These are phyloP conservation scores for Trachops cirrhosus DNA, from an alignment of 2,797 vertebrate species.

Conservation along the genomic window DNA sequence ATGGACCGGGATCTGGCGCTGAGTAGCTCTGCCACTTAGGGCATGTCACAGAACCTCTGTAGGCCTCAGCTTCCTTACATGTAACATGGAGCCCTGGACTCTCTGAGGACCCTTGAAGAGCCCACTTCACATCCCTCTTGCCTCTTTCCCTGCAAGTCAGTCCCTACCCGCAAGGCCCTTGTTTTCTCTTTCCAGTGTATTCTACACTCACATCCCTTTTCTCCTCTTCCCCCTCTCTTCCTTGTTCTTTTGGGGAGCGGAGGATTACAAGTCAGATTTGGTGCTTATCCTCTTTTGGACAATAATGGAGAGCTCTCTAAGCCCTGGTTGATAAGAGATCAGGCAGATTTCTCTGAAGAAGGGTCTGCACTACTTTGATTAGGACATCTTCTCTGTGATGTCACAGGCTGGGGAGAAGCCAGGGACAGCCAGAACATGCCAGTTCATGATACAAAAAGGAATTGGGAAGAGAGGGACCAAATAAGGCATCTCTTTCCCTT, in stretches of 20 bases:
- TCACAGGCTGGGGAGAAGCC: background rate
- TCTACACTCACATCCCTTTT: background rate
- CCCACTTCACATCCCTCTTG: background rate
- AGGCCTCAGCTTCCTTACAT: background rate
- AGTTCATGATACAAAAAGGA: background rate
- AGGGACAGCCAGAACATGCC: background rate
- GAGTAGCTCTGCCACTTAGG: background rate
- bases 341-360: conserved; percentile 38
- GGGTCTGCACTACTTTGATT: conserved; percentile 54
- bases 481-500: background rate
- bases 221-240: background rate
- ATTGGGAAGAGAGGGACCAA: background rate
- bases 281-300: background rate
- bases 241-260: background rate
- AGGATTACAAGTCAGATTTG: background rate
- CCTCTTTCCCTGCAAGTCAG: accelerated
- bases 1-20: background rate
- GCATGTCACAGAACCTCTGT: background rate
- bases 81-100: background rate
- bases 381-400: background rate
- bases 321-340: background rate
- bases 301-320: conserved; percentile 63
- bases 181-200: background rate
- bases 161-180: background rate
- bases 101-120: background rate